phyloP scores from a whole-genome alignment of 2,888 invertebrate genomes.

The Caenorhabditis sp. region DNA sequence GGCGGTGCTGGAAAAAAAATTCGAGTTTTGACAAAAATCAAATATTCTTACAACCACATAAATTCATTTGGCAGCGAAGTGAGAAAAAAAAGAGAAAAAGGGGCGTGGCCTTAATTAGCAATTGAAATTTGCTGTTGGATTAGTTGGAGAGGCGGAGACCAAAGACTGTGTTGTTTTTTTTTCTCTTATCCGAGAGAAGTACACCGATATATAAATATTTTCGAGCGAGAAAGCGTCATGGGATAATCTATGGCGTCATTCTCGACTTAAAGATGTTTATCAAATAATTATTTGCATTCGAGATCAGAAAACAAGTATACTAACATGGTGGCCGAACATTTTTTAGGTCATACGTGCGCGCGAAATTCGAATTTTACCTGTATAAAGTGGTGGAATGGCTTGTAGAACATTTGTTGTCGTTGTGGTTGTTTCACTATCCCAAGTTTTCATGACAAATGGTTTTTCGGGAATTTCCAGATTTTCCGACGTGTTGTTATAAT shows the following conservation, averaged over 20 bases:
- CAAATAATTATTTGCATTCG: too few relatives aligned
- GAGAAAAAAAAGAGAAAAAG: conserved; percentile 10
- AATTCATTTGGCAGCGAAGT: neutral
- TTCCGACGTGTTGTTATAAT: neutral
- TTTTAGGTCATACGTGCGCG: too few relatives aligned
- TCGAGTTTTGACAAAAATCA: neutral
- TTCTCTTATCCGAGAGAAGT: too few relatives aligned
- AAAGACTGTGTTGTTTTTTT: neutral
- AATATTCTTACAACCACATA: neutral
- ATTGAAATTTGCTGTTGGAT: conserved; percentile 17
- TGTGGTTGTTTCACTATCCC: conserved; percentile 26
- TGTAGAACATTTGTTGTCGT: conserved; percentile 4
- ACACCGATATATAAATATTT: too few relatives aligned
- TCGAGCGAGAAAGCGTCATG: too few relatives aligned
- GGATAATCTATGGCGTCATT: too few relatives aligned
- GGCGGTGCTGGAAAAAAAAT: conserved; percentile 27
- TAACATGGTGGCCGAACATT: too few relatives aligned
- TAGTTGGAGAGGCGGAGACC: neutral
- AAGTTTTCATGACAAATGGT: conserved; percentile 56
- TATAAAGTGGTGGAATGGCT: conserved; percentile 29
- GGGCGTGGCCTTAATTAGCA: conserved; percentile 23
- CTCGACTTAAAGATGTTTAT: too few relatives aligned
- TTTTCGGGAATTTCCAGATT: conserved; percentile 13
- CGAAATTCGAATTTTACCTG: too few relatives aligned
- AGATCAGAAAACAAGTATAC: neutral